phyloP scores from a whole-genome alignment of 2,797 vertebrate species.

The Coracias cyanogaster region DNA sequence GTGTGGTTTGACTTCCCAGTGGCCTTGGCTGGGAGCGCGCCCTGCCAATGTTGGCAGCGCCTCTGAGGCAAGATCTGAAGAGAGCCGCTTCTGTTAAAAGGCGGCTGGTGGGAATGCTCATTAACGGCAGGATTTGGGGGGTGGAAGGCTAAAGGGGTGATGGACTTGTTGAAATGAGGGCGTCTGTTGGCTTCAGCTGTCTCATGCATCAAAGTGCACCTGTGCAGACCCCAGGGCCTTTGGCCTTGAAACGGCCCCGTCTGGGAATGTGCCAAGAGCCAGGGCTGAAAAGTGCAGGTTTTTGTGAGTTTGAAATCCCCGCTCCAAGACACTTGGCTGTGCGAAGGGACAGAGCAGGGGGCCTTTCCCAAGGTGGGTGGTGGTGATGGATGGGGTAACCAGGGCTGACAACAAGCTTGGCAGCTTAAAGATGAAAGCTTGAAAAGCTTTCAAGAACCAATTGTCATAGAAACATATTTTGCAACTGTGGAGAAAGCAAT shows the following conservation, averaged over 20 bases:
- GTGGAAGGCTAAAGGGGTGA: not conserved
- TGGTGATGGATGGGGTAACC: not conserved
- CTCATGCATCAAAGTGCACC: not conserved
- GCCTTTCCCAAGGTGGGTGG: not conserved
- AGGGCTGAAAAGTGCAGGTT: not conserved
- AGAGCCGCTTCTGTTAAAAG: not conserved
- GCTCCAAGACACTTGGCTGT: not conserved
- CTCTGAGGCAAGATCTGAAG: not conserved
- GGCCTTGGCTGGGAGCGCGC: not conserved
- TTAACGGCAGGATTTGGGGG: not conserved
- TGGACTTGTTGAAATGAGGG: not conserved
- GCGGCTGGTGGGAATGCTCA: not conserved
- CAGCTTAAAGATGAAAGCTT: not conserved
- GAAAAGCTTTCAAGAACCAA: not conserved
- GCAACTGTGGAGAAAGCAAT: not conserved
- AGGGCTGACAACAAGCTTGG: not conserved
- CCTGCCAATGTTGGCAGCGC: rapidly evolving
- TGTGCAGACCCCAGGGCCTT: not conserved
- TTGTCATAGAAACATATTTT: not conserved
- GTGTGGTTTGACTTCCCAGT: not conserved
- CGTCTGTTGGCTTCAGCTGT: conserved; percentile 10
- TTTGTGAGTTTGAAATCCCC: not conserved
- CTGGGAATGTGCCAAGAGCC: not conserved
- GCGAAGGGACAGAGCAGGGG: not conserved
- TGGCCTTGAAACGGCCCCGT: not conserved